Conservation (phyloP, 2,113 vertebrate species). For the Asarcornis scutulata region DNA sequence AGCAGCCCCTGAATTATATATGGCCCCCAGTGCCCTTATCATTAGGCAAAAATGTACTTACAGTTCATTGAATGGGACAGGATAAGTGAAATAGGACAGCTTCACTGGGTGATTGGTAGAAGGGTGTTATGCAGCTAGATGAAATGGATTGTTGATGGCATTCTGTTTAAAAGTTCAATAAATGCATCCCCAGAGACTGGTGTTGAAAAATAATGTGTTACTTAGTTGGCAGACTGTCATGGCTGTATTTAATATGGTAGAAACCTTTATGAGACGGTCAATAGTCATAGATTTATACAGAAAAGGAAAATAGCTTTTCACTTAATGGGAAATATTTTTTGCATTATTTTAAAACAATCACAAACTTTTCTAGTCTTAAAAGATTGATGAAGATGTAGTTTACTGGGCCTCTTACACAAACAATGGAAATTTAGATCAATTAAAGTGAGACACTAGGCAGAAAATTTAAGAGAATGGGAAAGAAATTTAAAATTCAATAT, state of each 20-base stretch:
- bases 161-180: constrained; percentile 63
- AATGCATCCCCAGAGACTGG: constrained; percentile 24
- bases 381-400: background rate
- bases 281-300: constrained; percentile 48
- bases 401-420: background rate
- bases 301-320: constrained; percentile 46
- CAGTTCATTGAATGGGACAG: constrained; percentile 56
- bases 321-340: constrained; percentile 13
- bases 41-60: constrained; percentile 56
- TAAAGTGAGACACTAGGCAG: background rate
- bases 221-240: background rate
- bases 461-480: background rate
- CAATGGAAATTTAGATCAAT: background rate
- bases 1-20: constrained; percentile 67
- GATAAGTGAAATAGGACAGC: constrained; percentile 40
- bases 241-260: constrained; percentile 42
- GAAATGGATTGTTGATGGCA: constrained; percentile 63
- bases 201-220: constrained; percentile 52
- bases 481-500: background rate
- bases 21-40: constrained; percentile 44
- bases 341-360: constrained; percentile 38
- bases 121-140: constrained; percentile 33
- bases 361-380: background rate
- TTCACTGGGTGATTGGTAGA: constrained; percentile 27
- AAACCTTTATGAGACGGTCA: constrained; percentile 46